Base-by-base conservation (phyloP, 2,888 invertebrate genomes). In the Trimorus sp. region DNA sequence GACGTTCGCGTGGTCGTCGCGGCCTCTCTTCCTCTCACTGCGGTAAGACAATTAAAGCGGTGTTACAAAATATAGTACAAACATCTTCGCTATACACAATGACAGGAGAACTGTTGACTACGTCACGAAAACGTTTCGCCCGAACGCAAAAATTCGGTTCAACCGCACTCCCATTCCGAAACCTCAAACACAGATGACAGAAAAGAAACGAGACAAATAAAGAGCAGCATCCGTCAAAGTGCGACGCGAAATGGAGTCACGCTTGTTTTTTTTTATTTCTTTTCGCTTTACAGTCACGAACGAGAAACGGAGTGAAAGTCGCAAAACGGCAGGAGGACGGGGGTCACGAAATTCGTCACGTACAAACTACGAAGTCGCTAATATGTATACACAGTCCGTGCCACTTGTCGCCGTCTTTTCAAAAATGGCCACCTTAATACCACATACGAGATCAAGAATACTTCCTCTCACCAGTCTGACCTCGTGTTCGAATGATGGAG, bases 1-100 rank as follows among this genome's bases (percentile, higher is more conserved):
- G 86, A 88, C 85, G 86, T 77, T 85, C 79, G 82, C 79, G 56
- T 65, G 79, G 73, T 84, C 82, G 81, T 83, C 63, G 73, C 68
- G 82, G 84, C 40, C 53, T 75, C 53, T 56, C 56, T 48, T 66
- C 9, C 11, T 82, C 83, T 69, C 76, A 82, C 81, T 83, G 81
- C 82, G 79, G 82, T 83, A 82, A 84, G 86, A 88, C 85, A 88
- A 89, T 88, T 84, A 87, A 90, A 89, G 89, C 84, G 83, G 86
- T 88, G 86, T 90, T 90, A 90, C 87, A 90, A 91, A 91, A 91
- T 91, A 89, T 89, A 88, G 88, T 90, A 89, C 89, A 89, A 87
- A 88, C 86, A 88, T 82, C 83, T 85, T 88, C 84, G 87, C 88
- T 90, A 88, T 89, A 89, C 88, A 89, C 86, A 88, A 90, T 87